These are phyloP conservation scores for Epinotia ramella DNA, from an alignment of 2,888 invertebrate species.

Conservation along the genomic window DNA sequence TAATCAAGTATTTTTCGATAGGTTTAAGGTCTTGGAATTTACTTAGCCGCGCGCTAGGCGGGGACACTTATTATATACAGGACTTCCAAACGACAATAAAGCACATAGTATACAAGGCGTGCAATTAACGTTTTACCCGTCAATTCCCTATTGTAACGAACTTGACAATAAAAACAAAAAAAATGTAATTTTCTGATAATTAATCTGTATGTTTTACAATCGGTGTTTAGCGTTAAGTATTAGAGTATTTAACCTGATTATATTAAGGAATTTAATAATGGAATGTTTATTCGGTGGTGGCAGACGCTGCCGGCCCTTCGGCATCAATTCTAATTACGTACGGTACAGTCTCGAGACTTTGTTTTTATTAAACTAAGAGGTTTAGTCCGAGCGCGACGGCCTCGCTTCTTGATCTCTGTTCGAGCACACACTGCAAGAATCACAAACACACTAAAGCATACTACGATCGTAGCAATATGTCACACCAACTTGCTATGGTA, in stretches of 20 bases:
- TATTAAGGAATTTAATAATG: slow-evolving; percentile 33
- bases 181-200: slow-evolving; percentile 60
- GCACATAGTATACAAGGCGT: slow-evolving; percentile 67
- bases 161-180: slow-evolving; percentile 63
- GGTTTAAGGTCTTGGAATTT: slow-evolving; percentile 65
- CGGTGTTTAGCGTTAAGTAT: slow-evolving; percentile 68
- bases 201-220: slow-evolving; percentile 69
- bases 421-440: slow-evolving; percentile 2
- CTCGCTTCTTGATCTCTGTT: slow-evolving; percentile 48
- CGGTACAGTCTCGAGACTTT: neutral
- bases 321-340: slow-evolving; percentile 19
- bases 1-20: slow-evolving; percentile 78
- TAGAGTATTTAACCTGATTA: slow-evolving; percentile 37
- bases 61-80: slow-evolving; percentile 46
- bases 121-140: slow-evolving; percentile 71
- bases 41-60: slow-evolving; percentile 48
- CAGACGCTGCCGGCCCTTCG: slow-evolving; percentile 29
- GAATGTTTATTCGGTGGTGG: slow-evolving; percentile 1
- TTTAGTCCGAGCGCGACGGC: slow-evolving; percentile 65
- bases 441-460: too few relatives aligned
- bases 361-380: slow-evolving; percentile 56
- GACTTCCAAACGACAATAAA: slow-evolving; percentile 73
- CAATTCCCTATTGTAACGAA: slow-evolving; percentile 70
- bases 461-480: too few relatives aligned
- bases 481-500: too few relatives aligned